Evolutionary conservation across 2,888 invertebrate species (phyloP), one percentile per base, ranked within the genome.

Genomic region (Drosophila nr. perissopoda): DNA sequence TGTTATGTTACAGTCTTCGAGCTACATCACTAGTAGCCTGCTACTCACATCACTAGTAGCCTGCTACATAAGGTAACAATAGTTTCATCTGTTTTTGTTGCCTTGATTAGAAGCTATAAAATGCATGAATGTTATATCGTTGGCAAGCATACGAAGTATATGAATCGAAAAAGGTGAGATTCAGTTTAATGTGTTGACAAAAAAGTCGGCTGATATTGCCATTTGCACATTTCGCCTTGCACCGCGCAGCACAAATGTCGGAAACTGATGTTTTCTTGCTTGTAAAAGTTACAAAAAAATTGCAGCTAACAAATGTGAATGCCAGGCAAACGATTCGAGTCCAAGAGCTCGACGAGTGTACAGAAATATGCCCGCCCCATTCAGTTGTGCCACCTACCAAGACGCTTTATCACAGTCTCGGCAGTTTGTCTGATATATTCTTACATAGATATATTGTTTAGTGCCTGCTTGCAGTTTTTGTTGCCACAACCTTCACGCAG

Each of bases 401-500:
- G 62, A 66, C 61, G 70, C 74, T 70, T 82, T 81, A 77, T 77
- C 72, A 77, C 81, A 73, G 74, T 73, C 74, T 67, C 52, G 66
- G 60, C 72, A 76, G 68, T 64, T 72, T 65, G 62, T 38, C 40
- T 52, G 40, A 34, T 57, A 59, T 31, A 33, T 62, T 49, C 73
- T 52, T 63, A 68, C 68, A 31, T 51, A 57, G 68, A 68, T 68
- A 53, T 73, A 74, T 81, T 73, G 76, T 74, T 65, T 83, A 67
- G 54, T 64, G 84, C 68, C 82, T 76, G 59, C 68, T 73, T 88
- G 85, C 68, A 70, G 67, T 75, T 78, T 72, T 74, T 86, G 71
- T 52, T 52, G 25, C 70, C 70, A 70, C 72, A 70, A 61, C 72
- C 72, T 77, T 74, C 70, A 70, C 67, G 48, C 66, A 62, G 68